These are phyloP conservation scores for Helleia helle DNA, from an alignment of 2,888 invertebrate genomes.

Conservation along the genomic window DNA sequence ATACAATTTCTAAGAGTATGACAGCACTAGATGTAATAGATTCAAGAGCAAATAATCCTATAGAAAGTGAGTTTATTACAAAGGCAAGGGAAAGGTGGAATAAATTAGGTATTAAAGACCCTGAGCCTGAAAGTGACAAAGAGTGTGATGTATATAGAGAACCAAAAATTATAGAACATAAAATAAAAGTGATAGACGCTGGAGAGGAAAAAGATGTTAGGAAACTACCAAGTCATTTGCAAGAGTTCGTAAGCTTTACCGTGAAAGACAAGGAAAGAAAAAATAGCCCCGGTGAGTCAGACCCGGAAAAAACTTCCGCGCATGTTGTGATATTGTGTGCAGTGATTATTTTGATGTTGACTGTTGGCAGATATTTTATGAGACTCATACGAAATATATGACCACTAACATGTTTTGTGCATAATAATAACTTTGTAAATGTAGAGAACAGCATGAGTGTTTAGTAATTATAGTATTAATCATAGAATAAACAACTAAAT, in stretches of 20 bases:
- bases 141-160: slow-evolving; percentile 44
- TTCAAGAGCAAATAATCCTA: slow-evolving; percentile 62
- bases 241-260: slow-evolving; percentile 82
- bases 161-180: slow-evolving; percentile 59
- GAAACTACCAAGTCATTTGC: slow-evolving; percentile 83
- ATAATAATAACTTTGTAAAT: neutral
- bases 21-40: slow-evolving; percentile 45
- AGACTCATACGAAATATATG: slow-evolving; percentile 48
- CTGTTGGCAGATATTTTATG: slow-evolving; percentile 53
- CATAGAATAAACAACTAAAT: neutral
- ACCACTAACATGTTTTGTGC: slow-evolving; percentile 20
- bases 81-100: slow-evolving; percentile 82
- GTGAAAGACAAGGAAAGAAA: slow-evolving; percentile 66
- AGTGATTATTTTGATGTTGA: slow-evolving; percentile 60
- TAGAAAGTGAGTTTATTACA: slow-evolving; percentile 85
- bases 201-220: slow-evolving; percentile 74
- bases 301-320: slow-evolving; percentile 50
- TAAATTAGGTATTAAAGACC: slow-evolving; percentile 80
- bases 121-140: slow-evolving; percentile 72
- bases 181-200: slow-evolving; percentile 79
- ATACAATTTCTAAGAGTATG: slow-evolving; percentile 48
- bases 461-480: neutral
- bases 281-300: slow-evolving; percentile 64
- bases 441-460: neutral
- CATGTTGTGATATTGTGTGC: slow-evolving; percentile 67